phyloP scores from a whole-genome alignment of 2,113 vertebrate species.

The Limnothrissa miodon region DNA sequence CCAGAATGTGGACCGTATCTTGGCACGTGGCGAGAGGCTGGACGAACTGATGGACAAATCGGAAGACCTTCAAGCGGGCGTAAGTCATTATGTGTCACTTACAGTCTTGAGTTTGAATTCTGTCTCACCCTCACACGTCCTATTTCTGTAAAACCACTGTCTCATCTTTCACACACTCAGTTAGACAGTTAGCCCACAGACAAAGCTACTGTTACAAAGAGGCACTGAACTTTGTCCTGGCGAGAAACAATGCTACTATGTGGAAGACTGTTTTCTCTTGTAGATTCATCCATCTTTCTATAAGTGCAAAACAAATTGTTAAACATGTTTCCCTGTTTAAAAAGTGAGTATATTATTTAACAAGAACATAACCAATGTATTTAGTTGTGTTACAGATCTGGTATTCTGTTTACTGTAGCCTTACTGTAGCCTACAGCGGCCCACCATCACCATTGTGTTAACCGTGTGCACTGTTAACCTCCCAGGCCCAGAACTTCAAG shows the following conservation, averaged over 20 bases:
- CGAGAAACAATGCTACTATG: not conserved
- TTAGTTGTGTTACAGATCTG: not conserved
- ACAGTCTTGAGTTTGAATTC: not conserved
- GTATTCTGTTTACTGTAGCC: not conserved
- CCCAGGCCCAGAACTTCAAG: constrained; percentile 90
- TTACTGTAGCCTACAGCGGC: not conserved
- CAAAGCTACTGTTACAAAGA: not conserved
- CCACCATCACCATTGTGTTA: not conserved
- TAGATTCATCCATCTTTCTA: too few relatives aligned
- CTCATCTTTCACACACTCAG: not conserved
- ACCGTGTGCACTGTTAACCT: not conserved
- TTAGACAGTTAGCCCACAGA: not conserved
- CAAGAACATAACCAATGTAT: not conserved
- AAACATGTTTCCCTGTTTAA: too few relatives aligned
- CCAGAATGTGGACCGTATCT: constrained; percentile 89
- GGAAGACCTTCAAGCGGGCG: constrained; percentile 86
- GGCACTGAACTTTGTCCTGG: not conserved
- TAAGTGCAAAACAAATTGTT: too few relatives aligned
- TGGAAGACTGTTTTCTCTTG: too few relatives aligned
- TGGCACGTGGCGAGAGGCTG: constrained; percentile 87
- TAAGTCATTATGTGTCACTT: constrained; percentile 56
- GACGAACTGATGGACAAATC: constrained; percentile 89
- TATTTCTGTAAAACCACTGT: not conserved
- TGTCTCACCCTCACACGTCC: not conserved
- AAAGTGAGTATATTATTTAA: too few relatives aligned